Evolutionary conservation across 2,113 vertebrate species (phyloP), one percentile per base, ranked within the genome.

Genomic region (Nycticorax nycticorax): DNA sequence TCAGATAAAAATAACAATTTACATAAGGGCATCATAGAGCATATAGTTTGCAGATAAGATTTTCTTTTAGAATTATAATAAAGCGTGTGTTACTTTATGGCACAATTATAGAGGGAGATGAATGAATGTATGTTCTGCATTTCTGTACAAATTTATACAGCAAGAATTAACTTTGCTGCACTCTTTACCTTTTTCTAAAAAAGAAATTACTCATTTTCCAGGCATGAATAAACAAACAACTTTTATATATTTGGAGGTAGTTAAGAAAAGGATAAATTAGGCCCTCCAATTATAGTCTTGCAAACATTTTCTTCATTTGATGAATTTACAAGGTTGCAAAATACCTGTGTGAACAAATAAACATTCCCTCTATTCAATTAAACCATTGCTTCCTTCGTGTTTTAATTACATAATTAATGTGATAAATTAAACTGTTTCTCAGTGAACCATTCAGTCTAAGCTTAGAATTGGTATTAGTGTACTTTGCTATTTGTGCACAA

Each of bases 331-430:
- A 72, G 77, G 84, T 80, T 93, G 82, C 69, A 91, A 95, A 97
- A 87, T 96, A 93, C 69, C 83, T 92, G 21, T 63, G 71, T 78
- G 85, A 94, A 90, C 82, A 95, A 95, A 95, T 94, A 93, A 95
- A 87, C 76, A 71, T 75, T 92, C 75, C 55, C 75, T 92, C 37
- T 89, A 69, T 88, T 97, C 93, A 97, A 89, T 96, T 96, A 96
- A 96, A 84, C n/a, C 13, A 32, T 64, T 88, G 21, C 69, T 93
- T 94, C 55, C 66, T 89, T 91, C 85, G 37, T 78, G 64, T 64
- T 93, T 92, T 94, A 95, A 93, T 96, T 96, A 85, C 85, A 92
- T 92, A 95, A 95, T 96, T 95, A 97, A 95, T 94, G 81, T 87
- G 85, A 93, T 85, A 96, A 96, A 96, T 96, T 94, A 91, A 97